Evolutionary conservation across 2,888 invertebrate genomes (phyloP).

Genomic region (Cheilosia scutellata): DNA sequence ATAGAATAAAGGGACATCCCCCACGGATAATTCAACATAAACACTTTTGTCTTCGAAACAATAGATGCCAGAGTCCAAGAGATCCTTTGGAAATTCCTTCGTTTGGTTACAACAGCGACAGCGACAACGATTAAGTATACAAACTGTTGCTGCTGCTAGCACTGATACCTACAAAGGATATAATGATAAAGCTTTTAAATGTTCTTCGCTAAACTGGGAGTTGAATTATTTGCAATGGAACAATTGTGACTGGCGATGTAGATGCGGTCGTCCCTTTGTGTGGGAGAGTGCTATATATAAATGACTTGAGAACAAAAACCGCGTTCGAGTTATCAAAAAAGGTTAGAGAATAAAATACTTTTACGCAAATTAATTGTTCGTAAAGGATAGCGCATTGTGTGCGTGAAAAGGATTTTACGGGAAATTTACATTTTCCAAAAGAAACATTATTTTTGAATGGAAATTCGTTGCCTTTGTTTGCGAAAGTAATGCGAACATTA

Average conservation of each 20-base stretch:
- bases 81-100: conserved; percentile 45
- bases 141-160: conserved; percentile 63
- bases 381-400: conserved; percentile 3
- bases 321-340: conserved; percentile 47
- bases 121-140: conserved; percentile 24
- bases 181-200: conserved; percentile 70
- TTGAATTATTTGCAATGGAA: conserved; percentile 64
- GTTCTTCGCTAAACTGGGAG: conserved; percentile 33
- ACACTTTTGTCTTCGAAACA: conserved; percentile 72
- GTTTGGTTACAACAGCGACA: conserved; percentile 27
- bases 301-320: conserved; percentile 33
- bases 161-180: conserved; percentile 53
- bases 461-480: neutral
- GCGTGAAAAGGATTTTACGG: neutral
- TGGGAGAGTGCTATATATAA: conserved; percentile 27
- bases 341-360: conserved; percentile 67
- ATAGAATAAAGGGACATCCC: conserved; percentile 58
- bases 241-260: conserved; percentile 44
- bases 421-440: conserved; percentile 2
- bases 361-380: conserved; percentile 69
- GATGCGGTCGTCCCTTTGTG: conserved; percentile 17
- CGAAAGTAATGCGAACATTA: neutral
- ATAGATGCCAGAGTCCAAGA: conserved; percentile 49
- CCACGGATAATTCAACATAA: conserved; percentile 70
- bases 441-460: conserved; percentile 23